phyloP scores from a whole-genome alignment of 1,140 invertebrate species.

The Bactericera cockerelli region DNA sequence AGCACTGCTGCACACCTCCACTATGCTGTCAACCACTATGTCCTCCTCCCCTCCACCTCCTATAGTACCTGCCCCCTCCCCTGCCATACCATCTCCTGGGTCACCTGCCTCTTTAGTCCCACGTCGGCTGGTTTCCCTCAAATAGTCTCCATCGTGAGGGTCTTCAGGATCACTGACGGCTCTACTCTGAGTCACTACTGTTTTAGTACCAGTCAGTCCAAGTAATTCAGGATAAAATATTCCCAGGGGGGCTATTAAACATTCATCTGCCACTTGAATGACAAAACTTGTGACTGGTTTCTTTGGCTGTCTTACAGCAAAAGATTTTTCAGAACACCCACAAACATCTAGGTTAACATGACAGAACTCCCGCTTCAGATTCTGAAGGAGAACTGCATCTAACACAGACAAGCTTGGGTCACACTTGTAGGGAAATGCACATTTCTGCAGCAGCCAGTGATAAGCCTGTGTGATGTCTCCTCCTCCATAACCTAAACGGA shows the following conservation, averaged over 20 bases:
- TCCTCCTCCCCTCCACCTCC: conserved; percentile 48
- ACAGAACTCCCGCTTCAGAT: conserved; percentile 78
- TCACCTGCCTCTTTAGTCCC: conserved; percentile 46
- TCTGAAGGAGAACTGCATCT: conserved; percentile 58
- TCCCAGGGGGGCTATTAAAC: conserved; percentile 75
- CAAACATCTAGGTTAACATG: conserved; percentile 79
- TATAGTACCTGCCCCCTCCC: conserved; percentile 26
- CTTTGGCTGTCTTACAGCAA: conserved; percentile 56
- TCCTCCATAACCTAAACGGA: conserved; percentile 63
- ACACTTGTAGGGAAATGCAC: conserved; percentile 73
- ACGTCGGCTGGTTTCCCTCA: conserved; percentile 63
- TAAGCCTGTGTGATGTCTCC: conserved; percentile 28
- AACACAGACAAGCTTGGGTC: conserved; percentile 43
- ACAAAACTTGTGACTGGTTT: conserved; percentile 56
- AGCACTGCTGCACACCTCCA: conserved; percentile 30
- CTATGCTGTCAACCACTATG: conserved; percentile 62
- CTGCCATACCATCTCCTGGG: conserved; percentile 23
- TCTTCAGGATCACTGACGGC: conserved; percentile 75
- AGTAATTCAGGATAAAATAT: conserved; percentile 80
- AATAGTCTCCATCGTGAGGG: conserved; percentile 82
- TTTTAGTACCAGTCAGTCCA: conserved; percentile 59
- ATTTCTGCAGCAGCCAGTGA: conserved; percentile 70
- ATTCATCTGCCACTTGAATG: conserved; percentile 71
- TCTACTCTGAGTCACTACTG: conserved; percentile 51
- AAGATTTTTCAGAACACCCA: conserved; percentile 64